A percentile compares a stretch with the other conserved stretches of the same genome.
Evolutionary conservation across 2,888 invertebrate species (phyloP).

Genomic region (Proisotoma minuta): DNA sequence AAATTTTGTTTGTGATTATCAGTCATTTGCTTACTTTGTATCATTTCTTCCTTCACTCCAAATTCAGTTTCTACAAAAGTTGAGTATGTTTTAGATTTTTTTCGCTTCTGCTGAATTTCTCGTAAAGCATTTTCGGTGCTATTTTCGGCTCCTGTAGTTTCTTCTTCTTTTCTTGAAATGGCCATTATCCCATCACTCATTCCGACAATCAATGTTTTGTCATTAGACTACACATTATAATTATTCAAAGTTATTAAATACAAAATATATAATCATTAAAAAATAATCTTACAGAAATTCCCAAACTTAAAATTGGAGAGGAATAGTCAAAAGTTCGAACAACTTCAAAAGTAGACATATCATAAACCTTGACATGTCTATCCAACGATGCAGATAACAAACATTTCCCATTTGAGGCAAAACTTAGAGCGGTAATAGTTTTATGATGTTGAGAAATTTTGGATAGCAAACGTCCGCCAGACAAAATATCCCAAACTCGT

Average conservation of each 20-base stretch:
- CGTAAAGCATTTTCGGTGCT: conserved; percentile 50
- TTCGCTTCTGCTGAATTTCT: conserved; percentile 11
- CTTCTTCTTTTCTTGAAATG: conserved; percentile 62
- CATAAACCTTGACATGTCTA: conserved; percentile 88
- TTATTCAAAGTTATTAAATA: neutral
- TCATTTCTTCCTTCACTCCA: conserved; percentile 32
- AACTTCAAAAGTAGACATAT: conserved; percentile 75
- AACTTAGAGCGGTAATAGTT: conserved; percentile 79
- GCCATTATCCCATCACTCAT: conserved; percentile 90
- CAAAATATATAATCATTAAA: neutral
- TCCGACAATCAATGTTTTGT: conserved; percentile 82
- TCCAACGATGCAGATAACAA: conserved; percentile 87
- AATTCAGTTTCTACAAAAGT: conserved; percentile 42
- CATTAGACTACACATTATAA: conserved; percentile 55
- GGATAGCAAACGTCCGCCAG: conserved; percentile 78
- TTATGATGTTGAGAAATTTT: conserved; percentile 90
- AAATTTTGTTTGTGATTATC: neutral
- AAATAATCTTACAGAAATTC: conserved; percentile 41
- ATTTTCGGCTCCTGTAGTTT: conserved; percentile 1
- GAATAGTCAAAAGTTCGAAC: conserved; percentile 87
- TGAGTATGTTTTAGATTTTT: conserved; percentile 26
- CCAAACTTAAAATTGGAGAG: conserved; percentile 83
- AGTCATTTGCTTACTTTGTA: conserved; percentile 21
- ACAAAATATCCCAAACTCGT: conserved; percentile 87
- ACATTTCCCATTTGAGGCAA: conserved; percentile 75